Evolutionary conservation across 2,797 vertebrate genomes (phyloP).

Genomic region (Sparidentex hasta): DNA sequence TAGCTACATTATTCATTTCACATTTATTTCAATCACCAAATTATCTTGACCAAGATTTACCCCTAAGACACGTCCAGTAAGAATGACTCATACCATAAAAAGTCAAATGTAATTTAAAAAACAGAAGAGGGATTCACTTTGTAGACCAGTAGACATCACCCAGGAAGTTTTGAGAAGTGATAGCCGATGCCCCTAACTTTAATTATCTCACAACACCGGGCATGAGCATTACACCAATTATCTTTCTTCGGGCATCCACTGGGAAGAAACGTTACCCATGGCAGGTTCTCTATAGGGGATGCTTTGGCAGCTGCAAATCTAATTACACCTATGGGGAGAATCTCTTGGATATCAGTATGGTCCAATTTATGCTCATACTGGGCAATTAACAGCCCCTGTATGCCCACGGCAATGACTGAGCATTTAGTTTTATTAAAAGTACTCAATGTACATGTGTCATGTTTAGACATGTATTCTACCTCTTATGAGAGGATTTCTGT

Average conservation of each 20-base stretch:
- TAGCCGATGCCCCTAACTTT: conserved; percentile 71
- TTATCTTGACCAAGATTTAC: not conserved
- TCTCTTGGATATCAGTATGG: conserved; percentile 68
- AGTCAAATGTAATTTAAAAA: not conserved
- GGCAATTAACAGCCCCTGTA: conserved; percentile 63
- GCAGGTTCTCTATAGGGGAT: conserved; percentile 78
- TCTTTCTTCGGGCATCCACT: conserved; percentile 72
- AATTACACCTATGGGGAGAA: conserved; percentile 83
- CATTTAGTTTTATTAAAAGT: conserved; percentile 60
- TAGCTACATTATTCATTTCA: not conserved
- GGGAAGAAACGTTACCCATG: conserved; percentile 74
- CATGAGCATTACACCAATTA: conserved; percentile 80
- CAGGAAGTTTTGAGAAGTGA: conserved; percentile 58
- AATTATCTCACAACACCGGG: conserved; percentile 79
- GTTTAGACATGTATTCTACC: conserved; percentile 3
- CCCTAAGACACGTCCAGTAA: not conserved
- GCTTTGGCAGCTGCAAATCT: conserved; percentile 77
- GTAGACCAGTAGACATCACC: conserved; percentile 52
- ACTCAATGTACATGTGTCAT: conserved; percentile 30
- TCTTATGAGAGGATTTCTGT: conserved; percentile 30
- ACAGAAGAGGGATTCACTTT: conserved; percentile 13
- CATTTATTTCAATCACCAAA: not conserved
- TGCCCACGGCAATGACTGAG: conserved; percentile 52
- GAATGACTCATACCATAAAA: conserved; percentile 5
- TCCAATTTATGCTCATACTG: conserved; percentile 68